Percentiles rank a stretch among this genome's conserved stretches.
phyloP scores from a whole-genome alignment of 2,888 invertebrate genomes.

The Biston betularia region DNA sequence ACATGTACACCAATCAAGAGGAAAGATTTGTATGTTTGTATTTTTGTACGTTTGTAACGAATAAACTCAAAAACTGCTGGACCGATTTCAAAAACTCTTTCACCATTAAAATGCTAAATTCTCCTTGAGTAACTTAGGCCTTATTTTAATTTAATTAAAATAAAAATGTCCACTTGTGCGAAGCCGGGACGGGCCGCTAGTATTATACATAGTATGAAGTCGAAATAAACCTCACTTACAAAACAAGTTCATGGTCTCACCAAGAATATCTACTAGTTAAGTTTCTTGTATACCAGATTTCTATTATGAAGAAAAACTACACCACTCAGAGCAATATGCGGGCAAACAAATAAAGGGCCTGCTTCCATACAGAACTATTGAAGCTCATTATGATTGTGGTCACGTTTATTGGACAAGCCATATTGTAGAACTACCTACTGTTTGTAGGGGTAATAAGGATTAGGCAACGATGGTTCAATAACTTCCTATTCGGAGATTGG shows the following conservation, averaged over 20 bases:
- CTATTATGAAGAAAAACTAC: conserved; percentile 19
- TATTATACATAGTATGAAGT: too few species aligned
- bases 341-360: conserved; percentile 24
- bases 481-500: background rate
- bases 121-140: too few species aligned
- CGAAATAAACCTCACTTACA: too few species aligned
- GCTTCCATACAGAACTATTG: background rate
- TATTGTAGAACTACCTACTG: conserved; percentile 10
- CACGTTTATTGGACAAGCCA: conserved; percentile 21
- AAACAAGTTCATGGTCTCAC: background rate
- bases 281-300: background rate
- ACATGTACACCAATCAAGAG: too few species aligned
- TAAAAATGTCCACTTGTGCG: too few species aligned
- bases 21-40: too few species aligned
- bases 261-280: background rate
- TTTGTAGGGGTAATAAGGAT: conserved; percentile 11
- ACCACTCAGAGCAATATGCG: conserved; percentile 2
- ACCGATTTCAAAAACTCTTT: too few species aligned
- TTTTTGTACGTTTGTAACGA: too few species aligned
- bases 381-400: conserved; percentile 12
- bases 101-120: too few species aligned
- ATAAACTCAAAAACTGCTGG: too few species aligned
- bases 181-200: too few species aligned
- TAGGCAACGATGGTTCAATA: conserved; percentile 1
- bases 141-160: too few species aligned